Percentiles rank a stretch among this genome's conserved stretches.
Conservation (phyloP, 2,113 vertebrate genomes). For the Ramphastos sulfuratus region DNA sequence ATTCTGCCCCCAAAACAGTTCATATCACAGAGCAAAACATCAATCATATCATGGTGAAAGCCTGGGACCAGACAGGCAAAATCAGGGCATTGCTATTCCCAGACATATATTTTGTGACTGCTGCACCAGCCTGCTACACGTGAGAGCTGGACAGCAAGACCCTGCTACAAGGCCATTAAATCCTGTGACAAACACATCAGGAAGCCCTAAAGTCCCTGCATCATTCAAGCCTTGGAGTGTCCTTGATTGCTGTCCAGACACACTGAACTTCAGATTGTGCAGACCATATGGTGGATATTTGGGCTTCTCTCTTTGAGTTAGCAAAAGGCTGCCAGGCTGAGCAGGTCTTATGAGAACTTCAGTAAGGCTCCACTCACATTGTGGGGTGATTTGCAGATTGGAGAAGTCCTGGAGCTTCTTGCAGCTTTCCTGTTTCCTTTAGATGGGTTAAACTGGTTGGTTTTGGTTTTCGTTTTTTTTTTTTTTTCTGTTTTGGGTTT, state of each 20-base stretch:
- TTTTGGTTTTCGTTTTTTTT: too few relatives aligned
- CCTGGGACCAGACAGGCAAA: not conserved
- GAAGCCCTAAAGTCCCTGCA: not conserved
- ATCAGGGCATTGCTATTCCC: not conserved
- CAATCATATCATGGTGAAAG: not conserved
- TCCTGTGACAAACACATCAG: not conserved
- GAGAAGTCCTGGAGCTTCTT: not conserved
- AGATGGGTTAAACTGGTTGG: not conserved
- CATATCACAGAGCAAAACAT: not conserved
- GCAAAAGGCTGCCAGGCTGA: not conserved
- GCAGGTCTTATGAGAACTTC: not conserved
- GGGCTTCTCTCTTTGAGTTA: not conserved
- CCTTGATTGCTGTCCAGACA: not conserved
- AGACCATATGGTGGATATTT: not conserved
- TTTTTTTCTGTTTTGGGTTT: not conserved
- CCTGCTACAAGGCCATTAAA: not conserved
- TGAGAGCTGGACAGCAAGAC: not conserved
- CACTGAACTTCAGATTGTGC: not conserved
- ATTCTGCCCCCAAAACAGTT: not conserved
- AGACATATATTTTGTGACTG: not conserved
- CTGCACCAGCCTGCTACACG: not conserved
- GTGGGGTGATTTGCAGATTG: not conserved
- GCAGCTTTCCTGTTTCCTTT: not conserved
- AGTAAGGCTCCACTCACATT: not conserved
- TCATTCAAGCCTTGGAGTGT: not conserved